Evolutionary conservation across 2,113 vertebrate species (phyloP), one percentile per base, ranked within the genome.

Genomic region (Lucifuga dentata): DNA sequence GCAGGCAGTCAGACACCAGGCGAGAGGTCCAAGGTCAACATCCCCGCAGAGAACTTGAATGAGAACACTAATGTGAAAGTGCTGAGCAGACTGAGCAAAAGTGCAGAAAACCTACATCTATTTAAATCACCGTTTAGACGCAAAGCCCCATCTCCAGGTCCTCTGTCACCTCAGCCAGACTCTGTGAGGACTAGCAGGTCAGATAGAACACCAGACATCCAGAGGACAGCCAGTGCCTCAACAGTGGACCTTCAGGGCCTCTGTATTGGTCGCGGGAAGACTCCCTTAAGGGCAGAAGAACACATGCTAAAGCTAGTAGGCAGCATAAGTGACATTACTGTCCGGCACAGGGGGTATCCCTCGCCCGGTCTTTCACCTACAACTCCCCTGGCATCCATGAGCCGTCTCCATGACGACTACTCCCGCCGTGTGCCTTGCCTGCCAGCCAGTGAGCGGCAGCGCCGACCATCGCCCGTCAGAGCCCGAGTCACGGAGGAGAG

Each of bases 341-440:
- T 90, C 15, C 87, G 92, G 75, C 93, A 82, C 60, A 92, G 87
- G 40, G 91, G 84, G 21, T 80, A 78, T 8, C 36, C 86, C 15
- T 78, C 87, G 39, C 90, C 92, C 16, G 79, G 45, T 16, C 60
- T 76, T 53, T 16, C 57, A 26, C 78, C 19, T 2, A 43, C 0
- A 73, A 87, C 33, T 57, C 81, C 60, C 16, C 70, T 83, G 87
- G 89, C 65, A 39, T 81, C 73, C 68, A 80, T 45, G 89, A 93
- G 94, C 86, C 90, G 87, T 43, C 89, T 99, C 49, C 98, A 98
- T 0, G 98, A 98, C 1, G 95, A 96, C 90, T 99, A 99, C 48
- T 97, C 96, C 3, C 95, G 94, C 55, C 93, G 97, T 1, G 86
- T 89, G 75, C 95, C 95, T 73, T 93, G 92, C 48, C 70, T 85